Percentiles rank a stretch among this genome's conserved stretches.
These are phyloP conservation scores for Chrysocyon brachyurus DNA, from an alignment of 2,797 vertebrate species.

Conservation along the genomic window DNA sequence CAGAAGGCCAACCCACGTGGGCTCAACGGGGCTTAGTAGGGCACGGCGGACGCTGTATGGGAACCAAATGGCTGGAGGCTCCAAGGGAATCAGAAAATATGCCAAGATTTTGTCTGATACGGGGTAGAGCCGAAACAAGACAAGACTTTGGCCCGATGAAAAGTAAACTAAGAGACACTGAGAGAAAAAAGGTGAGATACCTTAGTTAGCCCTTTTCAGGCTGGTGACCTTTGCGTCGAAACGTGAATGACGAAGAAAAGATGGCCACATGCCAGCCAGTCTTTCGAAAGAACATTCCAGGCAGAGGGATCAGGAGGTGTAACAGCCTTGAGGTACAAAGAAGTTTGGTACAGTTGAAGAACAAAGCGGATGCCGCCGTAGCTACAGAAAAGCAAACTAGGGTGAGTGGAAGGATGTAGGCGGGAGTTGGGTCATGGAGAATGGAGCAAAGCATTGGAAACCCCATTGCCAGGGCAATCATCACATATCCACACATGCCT, in stretches of 20 bases:
- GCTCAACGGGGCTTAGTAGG: background rate
- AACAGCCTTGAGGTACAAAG: background rate
- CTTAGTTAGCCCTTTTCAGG: background rate
- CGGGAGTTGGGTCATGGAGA: background rate
- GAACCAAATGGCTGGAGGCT: background rate
- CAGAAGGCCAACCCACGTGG: background rate
- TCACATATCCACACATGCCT: background rate
- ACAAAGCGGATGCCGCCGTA: background rate
- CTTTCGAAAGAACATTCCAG: background rate
- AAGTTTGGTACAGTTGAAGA: background rate
- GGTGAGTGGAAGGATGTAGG: background rate
- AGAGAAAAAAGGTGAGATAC: background rate
- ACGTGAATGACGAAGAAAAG: background rate
- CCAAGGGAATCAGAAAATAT: background rate
- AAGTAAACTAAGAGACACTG: background rate
- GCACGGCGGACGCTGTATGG: background rate
- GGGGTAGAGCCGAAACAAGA: background rate
- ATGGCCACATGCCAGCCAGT: background rate
- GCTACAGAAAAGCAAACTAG: background rate
- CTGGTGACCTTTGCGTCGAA: background rate
- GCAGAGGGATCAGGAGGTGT: background rate
- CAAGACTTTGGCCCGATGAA: background rate
- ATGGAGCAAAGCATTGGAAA: background rate
- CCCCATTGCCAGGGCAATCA: rapidly evolving
- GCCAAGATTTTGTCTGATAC: background rate